phyloP scores from a whole-genome alignment of 2,113 vertebrate species.

The Edolisoma coerulescens region DNA sequence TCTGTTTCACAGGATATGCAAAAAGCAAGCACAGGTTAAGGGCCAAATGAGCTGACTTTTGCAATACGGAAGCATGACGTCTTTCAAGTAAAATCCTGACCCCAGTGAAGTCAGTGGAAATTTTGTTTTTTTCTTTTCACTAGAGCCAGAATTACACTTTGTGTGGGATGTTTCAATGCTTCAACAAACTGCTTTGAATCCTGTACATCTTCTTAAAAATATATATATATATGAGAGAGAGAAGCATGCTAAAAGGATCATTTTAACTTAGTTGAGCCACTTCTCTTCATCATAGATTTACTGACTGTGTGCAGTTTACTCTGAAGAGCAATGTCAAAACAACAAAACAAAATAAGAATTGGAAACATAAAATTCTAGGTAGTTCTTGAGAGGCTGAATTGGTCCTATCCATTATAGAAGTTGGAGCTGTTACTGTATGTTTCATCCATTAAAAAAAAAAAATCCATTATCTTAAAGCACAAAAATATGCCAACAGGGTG shows the following conservation, averaged over 20 bases:
- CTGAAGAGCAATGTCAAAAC: not conserved
- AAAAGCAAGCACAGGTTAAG: not conserved
- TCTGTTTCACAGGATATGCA: not conserved
- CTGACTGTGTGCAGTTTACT: not conserved
- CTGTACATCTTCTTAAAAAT: not conserved
- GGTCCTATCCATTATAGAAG: not conserved
- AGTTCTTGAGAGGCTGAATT: not conserved
- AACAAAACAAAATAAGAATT: constrained; percentile 27
- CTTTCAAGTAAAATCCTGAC: not conserved
- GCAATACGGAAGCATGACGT: not conserved
- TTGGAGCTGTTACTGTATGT: not conserved
- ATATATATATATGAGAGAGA: not conserved
- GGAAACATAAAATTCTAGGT: not conserved
- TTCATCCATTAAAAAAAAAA: not conserved
- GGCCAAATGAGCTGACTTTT: not conserved
- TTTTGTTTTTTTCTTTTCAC: not conserved
- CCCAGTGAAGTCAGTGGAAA: not conserved
- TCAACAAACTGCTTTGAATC: not conserved
- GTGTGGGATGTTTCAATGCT: not conserved
- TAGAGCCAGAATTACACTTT: not conserved
- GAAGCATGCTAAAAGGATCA: not conserved
- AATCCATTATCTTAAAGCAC: not conserved
- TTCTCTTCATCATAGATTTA: not conserved
- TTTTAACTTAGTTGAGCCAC: not conserved
- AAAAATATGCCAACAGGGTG: not conserved